Base-by-base conservation (phyloP, 2,797 vertebrate species). In the Urocyon cinereoargenteus region DNA sequence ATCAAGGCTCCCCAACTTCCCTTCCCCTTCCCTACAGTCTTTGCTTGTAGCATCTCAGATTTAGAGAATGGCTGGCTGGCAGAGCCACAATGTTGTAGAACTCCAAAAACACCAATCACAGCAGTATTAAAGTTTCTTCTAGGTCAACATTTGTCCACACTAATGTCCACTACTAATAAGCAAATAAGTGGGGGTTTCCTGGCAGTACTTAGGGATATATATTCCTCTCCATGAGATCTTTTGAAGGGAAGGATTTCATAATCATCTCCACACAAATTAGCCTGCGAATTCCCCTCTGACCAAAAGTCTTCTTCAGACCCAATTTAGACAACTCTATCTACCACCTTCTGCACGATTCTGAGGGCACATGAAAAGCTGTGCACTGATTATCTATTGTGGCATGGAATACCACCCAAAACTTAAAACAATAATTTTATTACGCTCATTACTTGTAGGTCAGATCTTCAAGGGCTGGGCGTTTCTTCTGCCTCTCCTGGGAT, bases 391-490 rank as follows among this genome's bases (percentile, higher is more conserved):
- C 40, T 81, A 45, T 8, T 59, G 24, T 53, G 57, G n/a, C n/a
- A 24, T 57, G 85, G 21, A 22, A 97, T 96, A 86, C 9, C 19
- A 79, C 21, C 68, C 12, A 75, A 87, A 92, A 94, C 22, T 90
- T 81, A 57, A 10, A 93, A 45, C 2, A 73, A 21, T 85, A 75
- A 90, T 87, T 86, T 68, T 81, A 57, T 26, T 73, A 68, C 64
- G 4, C 16, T 64, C 13, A 22, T 34, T 24, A 16, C 28, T 1
- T 51, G 3, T 40, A 34, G 19, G 4, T 88, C 85, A 77, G 21
- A 66, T 61, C 22, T 84, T 90, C 34, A 83, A 91, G 57, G 22
- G 22, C 3, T 45, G 45, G 34, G 19, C 1, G 2, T 66, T 49
- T 59, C 15, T 85, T 85, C 49, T 83, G 34, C 6, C 40, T 87